Evolutionary conservation across 2,113 vertebrate species (phyloP).

Genomic region (Pangasianodon gigas): DNA sequence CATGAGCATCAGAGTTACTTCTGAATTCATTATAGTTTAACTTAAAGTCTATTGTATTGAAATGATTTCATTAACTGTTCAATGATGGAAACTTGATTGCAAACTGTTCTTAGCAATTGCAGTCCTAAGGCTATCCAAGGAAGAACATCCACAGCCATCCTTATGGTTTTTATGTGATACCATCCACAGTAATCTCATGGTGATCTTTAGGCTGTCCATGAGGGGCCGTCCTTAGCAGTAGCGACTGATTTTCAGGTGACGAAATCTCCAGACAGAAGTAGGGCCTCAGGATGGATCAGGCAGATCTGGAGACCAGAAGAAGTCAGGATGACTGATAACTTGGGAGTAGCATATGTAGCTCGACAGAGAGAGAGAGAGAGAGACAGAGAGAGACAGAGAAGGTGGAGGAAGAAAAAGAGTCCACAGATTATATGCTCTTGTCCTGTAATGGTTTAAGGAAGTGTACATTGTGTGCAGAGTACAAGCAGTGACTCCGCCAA

Average conservation of each 20-base stretch:
- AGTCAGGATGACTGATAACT: too few relatives aligned
- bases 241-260: not conserved
- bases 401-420: too few relatives aligned
- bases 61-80: not conserved
- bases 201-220: not conserved
- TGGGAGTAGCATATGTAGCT: too few relatives aligned
- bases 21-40: not conserved
- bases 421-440: not conserved
- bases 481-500: not conserved
- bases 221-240: not conserved
- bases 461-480: not conserved
- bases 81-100: too few relatives aligned
- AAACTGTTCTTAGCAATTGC: too few relatives aligned
- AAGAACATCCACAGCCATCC: not conserved
- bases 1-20: not conserved
- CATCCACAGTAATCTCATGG: not conserved
- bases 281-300: not conserved
- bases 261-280: not conserved
- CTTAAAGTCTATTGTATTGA: not conserved
- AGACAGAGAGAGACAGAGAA: too few relatives aligned
- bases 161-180: not conserved
- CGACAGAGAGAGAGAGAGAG: too few relatives aligned
- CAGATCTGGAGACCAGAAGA: too few relatives aligned
- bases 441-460: not conserved
- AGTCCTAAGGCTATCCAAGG: too few relatives aligned